Evolutionary conservation across 2,888 invertebrate genomes (phyloP), one percentile per base, ranked within the genome.

Genomic region (Epinotia demarniana): DNA sequence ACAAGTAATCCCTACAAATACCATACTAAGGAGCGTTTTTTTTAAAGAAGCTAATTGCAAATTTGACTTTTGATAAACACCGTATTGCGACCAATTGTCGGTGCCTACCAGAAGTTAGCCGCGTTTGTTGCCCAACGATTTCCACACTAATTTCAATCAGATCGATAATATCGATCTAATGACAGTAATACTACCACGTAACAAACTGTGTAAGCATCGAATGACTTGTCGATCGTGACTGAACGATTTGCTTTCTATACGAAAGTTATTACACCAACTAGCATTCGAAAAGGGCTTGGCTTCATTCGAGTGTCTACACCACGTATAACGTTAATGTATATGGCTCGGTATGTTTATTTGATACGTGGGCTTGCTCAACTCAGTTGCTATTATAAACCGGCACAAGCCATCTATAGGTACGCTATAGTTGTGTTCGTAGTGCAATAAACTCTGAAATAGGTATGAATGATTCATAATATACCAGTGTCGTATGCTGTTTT

Each of bases 351-450:
- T 87, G 89, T 92, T 90, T 92, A 90, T 92, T 91, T 89, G 89
- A 89, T 91, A 92, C 91, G 92, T 92, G 90, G 92, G 90, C 89
- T 92, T 92, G 91, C 90, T 86, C 88, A 92, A 92, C 83, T 79
- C 80, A 80, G 85, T 85, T 85, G 87, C 88, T 82, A 89, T 88
- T 89, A 86, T 86, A 83, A 76, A 74, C 75, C 77, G 78, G 78
- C 76, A 72, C 73, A 62, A 73, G 39, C 58, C 74, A 69, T 60
- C 73, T 68, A 73, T 58, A 78, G 80, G 75, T 77, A 75, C 73
- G 73, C 73, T 78, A 82, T 82, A 85, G 83, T 84, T 86, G 82
- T 87, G 86, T 86, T 89, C 86, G 85, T 86, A 87, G 90, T 82
- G 88, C 89, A 90, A 87, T 88, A 89, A 90, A 89, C 91, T 87